A percentile compares a stretch with the other conserved stretches of the same genome.
Conservation (phyloP, 2,113 vertebrate species). For the Triplophysa tibetana region DNA sequence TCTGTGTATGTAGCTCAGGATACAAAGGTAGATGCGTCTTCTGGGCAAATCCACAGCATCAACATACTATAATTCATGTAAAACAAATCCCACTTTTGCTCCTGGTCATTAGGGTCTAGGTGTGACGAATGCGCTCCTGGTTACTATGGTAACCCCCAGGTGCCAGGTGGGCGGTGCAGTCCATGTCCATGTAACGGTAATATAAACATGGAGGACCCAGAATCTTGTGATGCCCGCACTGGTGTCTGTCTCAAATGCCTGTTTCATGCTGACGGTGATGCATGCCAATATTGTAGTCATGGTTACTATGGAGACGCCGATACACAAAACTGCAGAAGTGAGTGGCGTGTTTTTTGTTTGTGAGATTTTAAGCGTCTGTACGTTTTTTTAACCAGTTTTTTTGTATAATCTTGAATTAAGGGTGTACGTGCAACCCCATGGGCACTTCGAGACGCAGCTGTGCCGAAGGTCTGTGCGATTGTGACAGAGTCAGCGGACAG, state of each 20-base stretch:
- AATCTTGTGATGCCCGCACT: slow-evolving; percentile 80
- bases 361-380: background rate
- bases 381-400: background rate
- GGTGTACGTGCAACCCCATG: slow-evolving; percentile 83
- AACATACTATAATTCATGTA: background rate
- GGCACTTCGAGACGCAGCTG: slow-evolving; percentile 74
- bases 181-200: slow-evolving; percentile 89
- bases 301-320: slow-evolving; percentile 88
- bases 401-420: slow-evolving; percentile 56
- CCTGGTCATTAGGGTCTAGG: slow-evolving; percentile 74
- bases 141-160: slow-evolving; percentile 85
- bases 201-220: slow-evolving; percentile 85
- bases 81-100: background rate
- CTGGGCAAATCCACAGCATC: background rate
- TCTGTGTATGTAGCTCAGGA: slow-evolving; percentile 84
- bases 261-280: slow-evolving; percentile 85
- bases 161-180: slow-evolving; percentile 78
- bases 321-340: slow-evolving; percentile 90
- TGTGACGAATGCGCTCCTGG: slow-evolving; percentile 90
- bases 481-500: slow-evolving; percentile 80
- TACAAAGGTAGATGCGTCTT: slow-evolving; percentile 77
- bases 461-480: slow-evolving; percentile 81
- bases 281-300: slow-evolving; percentile 81
- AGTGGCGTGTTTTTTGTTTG: slow-evolving; percentile 60
- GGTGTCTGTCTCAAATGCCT: slow-evolving; percentile 87